phyloP scores from a whole-genome alignment of 1,140 invertebrate species.

The Ganaspis sp. region DNA sequence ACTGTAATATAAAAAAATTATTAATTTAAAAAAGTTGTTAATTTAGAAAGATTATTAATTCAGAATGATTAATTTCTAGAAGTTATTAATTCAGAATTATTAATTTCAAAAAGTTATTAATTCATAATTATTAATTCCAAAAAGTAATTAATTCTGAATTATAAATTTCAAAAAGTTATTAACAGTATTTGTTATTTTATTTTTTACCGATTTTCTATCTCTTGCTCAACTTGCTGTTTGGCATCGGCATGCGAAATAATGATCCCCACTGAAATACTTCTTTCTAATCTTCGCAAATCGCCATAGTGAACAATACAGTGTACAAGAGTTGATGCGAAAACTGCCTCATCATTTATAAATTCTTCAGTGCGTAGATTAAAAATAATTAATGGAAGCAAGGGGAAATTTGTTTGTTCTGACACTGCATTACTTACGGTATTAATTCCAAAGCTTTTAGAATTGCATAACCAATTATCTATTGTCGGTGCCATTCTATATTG shows the following conservation, averaged over 20 bases:
- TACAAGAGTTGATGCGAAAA: neutral
- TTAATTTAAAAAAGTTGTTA: too few relatives aligned
- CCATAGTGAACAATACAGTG: neutral
- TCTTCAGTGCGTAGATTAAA: neutral
- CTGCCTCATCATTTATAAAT: neutral
- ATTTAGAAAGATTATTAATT: too few relatives aligned
- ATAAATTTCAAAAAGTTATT: neutral
- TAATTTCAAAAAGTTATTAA: too few relatives aligned
- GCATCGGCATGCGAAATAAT: neutral
- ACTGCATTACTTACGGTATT: neutral
- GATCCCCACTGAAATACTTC: neutral
- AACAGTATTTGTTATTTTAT: too few relatives aligned
- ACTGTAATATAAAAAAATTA: too few relatives aligned
- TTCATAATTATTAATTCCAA: too few relatives aligned
- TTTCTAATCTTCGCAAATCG: neutral
- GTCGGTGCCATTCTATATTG: neutral
- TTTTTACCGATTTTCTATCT: neutral
- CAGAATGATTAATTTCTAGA: too few relatives aligned
- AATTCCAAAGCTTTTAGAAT: neutral
- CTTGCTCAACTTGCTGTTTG: neutral
- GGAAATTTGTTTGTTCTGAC: neutral
- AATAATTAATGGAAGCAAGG: neutral
- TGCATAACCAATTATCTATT: neutral
- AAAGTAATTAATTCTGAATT: too few relatives aligned
- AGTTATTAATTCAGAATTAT: too few relatives aligned